Percentiles rank a stretch among this genome's conserved stretches.
phyloP scores from a whole-genome alignment of 2,888 invertebrate genomes.

The Ophion ventricosus region DNA sequence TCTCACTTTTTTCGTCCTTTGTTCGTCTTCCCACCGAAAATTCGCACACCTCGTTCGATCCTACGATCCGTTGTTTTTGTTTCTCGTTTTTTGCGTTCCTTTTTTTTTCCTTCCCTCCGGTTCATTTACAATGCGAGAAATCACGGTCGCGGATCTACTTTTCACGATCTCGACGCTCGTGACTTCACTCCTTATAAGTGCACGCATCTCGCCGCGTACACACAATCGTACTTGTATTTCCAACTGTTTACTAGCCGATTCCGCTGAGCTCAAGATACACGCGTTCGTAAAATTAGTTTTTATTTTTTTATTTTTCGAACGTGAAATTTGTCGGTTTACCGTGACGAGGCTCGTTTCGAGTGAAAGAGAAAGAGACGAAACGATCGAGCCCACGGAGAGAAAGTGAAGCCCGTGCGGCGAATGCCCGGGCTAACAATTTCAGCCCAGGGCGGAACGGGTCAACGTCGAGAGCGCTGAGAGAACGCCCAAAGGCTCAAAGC shows the following conservation, averaged over 20 bases:
- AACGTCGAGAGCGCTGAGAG: slow-evolving; percentile 4
- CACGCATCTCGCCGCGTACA: slow-evolving; percentile 7
- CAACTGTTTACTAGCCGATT: slow-evolving; percentile 26
- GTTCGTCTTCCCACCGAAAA: slow-evolving; percentile 21
- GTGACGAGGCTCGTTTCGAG: slow-evolving; percentile 5
- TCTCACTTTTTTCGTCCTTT: slow-evolving; percentile 57
- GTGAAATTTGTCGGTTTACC: slow-evolving; percentile 29
- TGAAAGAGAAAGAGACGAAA: slow-evolving; percentile 37
- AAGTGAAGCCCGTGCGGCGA: slow-evolving; percentile 55
- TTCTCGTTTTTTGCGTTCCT: slow-evolving; percentile 10
- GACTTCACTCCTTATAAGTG: slow-evolving; percentile 65
- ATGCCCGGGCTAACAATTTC: slow-evolving; percentile 59
- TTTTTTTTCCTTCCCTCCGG: slow-evolving; percentile 6
- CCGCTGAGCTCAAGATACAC: not conserved
- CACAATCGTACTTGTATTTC: slow-evolving; percentile 5
- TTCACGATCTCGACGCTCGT: slow-evolving; percentile 52
- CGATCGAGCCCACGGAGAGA: slow-evolving; percentile 43
- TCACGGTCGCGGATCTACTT: slow-evolving; percentile 65
- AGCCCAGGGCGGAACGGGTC: slow-evolving; percentile 59
- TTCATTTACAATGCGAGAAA: slow-evolving; percentile 62
- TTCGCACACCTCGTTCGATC: slow-evolving; percentile 39
- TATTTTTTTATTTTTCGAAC: not conserved
- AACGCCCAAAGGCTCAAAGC: slow-evolving; percentile 49
- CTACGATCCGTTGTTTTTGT: slow-evolving; percentile 16
- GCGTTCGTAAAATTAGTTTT: slow-evolving; percentile 25